Conservation (phyloP, 1,140 invertebrate genomes). For the Drosophila setifemur region DNA sequence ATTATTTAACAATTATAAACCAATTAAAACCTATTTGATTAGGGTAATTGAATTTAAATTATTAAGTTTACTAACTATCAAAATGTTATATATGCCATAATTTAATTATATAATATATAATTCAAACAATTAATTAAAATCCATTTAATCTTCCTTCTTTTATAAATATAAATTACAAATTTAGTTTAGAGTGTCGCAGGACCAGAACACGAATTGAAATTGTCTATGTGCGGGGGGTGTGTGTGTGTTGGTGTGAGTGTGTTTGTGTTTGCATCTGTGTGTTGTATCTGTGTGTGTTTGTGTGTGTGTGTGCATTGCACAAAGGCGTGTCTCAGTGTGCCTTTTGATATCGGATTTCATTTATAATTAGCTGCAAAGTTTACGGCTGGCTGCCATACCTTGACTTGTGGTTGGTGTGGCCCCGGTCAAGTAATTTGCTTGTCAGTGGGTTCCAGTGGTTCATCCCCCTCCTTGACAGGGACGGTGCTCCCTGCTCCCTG, state of each 20-base stretch:
- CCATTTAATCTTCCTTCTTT: too few species aligned
- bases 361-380: conserved; percentile 78
- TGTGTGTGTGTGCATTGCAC: conserved; percentile 34
- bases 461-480: background rate
- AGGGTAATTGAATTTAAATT: too few species aligned
- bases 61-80: too few species aligned
- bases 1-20: too few species aligned
- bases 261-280: background rate
- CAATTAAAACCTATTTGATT: too few species aligned
- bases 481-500: background rate
- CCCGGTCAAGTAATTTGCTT: conserved; percentile 72
- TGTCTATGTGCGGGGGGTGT: conserved; percentile 23
- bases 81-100: too few species aligned
- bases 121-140: too few species aligned
- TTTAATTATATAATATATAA: too few species aligned
- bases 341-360: conserved; percentile 78
- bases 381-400: conserved; percentile 69
- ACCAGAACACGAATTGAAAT: conserved; percentile 65
- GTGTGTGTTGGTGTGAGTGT: background rate
- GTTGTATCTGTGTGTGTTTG: too few species aligned
- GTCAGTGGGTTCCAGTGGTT: conserved; percentile 18
- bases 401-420: conserved; percentile 66
- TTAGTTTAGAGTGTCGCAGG: too few species aligned
- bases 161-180: too few species aligned
- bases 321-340: conserved; percentile 68